phyloP scores from a whole-genome alignment of 2,797 vertebrate species.

The Scyliorhinus canicula region DNA sequence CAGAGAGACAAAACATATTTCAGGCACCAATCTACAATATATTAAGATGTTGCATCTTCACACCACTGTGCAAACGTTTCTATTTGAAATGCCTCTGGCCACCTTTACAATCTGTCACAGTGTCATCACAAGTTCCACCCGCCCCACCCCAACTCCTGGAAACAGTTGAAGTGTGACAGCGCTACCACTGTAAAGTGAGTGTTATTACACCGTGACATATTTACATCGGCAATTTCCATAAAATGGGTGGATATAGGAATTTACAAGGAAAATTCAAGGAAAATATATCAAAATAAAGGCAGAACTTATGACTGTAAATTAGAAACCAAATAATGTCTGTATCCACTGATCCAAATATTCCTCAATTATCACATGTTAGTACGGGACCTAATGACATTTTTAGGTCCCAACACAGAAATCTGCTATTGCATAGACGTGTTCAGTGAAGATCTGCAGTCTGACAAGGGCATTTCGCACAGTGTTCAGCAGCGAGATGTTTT shows the following conservation, averaged over 20 bases:
- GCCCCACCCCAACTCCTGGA: neutral
- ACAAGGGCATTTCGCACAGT: too few relatives aligned
- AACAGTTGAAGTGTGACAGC: too few relatives aligned
- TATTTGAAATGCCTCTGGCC: neutral
- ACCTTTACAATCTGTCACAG: neutral
- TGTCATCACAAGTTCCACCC: neutral
- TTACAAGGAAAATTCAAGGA: neutral
- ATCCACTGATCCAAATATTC: neutral
- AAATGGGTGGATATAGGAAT: neutral
- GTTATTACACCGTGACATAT: neutral
- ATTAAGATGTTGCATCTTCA: neutral
- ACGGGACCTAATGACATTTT: neutral
- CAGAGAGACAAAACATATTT: neutral
- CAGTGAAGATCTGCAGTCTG: too few relatives aligned
- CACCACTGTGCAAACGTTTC: neutral
- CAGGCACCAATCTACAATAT: neutral
- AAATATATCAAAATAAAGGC: neutral
- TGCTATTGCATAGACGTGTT: neutral
- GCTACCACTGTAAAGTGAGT: neutral
- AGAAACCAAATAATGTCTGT: neutral
- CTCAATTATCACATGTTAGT: too few relatives aligned
- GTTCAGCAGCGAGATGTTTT: too few relatives aligned
- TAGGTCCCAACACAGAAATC: neutral
- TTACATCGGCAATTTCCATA: neutral
- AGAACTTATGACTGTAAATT: conserved; percentile 2